Base-by-base conservation (phyloP, 2,113 vertebrate genomes). In the Xerus inauris region DNA sequence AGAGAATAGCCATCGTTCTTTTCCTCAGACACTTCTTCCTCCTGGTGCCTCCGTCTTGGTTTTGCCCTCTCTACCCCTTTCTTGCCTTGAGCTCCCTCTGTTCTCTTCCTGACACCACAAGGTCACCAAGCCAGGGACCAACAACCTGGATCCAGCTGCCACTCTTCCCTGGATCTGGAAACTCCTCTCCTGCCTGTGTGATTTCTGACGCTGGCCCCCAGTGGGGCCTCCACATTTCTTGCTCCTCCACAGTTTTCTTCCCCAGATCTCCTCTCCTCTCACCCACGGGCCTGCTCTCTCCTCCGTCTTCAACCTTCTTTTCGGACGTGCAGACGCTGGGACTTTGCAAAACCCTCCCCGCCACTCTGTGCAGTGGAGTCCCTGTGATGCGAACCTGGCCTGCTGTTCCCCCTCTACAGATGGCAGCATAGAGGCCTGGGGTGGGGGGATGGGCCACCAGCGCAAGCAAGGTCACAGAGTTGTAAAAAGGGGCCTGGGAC, bases 321-420 rank as follows among this genome's bases (percentile, higher is more conserved):
- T 10, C 0, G 0, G 6, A 17, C 17, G 22, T 8, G 0, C 1
- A 10, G 65, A 16, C 0, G 28, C 1, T 1, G 32, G 14, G 54
- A 19, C 38, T 57, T 8, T 30, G 87, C 35, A 24, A 14, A 42
- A 7, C 22, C n/a, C 65, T 38, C 38, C 16, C 8, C 2, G 0
- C 1, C 0, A 0, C 0, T 0, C n/a, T n/a, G n/a, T 16, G 17
- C 1, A 4, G 9, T 13, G 3, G 4, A 62, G 28, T 22, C 24
- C 38, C 4, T 8, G 40, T 1, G 35, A 26, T 40, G n/a, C 3
- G 11, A 13, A 2, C 35, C 7, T 26, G 8, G 30, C 19, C 12
- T 19, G 20, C n/a, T 24, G 10, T 22, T 67, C 75, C 91, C 94
- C 45, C 8, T 73, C 47, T 54, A 13, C 28, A 81, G 95, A 38